Evolutionary conservation across 2,797 vertebrate species (phyloP), one percentile per base, ranked within the genome.

Genomic region (Phoebastria nigripes): DNA sequence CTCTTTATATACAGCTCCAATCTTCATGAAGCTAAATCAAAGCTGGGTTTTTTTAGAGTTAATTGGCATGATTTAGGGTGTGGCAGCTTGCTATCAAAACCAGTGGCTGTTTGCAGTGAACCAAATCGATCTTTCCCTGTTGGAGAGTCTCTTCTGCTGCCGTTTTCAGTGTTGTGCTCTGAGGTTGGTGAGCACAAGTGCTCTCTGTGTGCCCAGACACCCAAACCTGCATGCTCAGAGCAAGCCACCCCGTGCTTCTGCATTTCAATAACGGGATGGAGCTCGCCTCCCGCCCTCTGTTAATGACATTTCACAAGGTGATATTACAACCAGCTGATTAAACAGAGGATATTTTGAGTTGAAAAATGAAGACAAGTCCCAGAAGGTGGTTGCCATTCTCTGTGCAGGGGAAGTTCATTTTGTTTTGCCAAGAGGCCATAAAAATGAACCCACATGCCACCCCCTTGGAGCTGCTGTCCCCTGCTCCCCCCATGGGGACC

Each of bases 331-430:
- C n/a, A 61, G 35, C 66, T 67, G 73, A 37, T 73, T 77, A 91
- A 89, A 84, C 62, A 72, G 62, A 65, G 72, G 71, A 26, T 21
- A 35, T 55, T 44, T 44, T 19, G 52, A 59, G 41, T 11, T 62
- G 65, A 41, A 52, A 86, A 87, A 79, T 18, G 42, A 92, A 88
- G 76, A 39, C n/a, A 35, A 35, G 49, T 59, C 78, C 70, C 56
- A 44, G 78, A 51, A 84, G 46, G 52, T 6, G 3, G 15, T 22
- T 6, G 12, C 33, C 2, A 3, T 41, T 20, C 47, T 46, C n/a
- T 1, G 0, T 3, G 11, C 1, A 0, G 8, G 26, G 22, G 4
- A 35, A 44, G 35, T 54, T 24, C 1, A 5, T 33, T 79, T 54
- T 35, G 13, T 35, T 90, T 79, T 59, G 9, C 8, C 24, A 28